Evolutionary conservation across 2,797 vertebrate species (phyloP).

Genomic region (Neosalanx taihuensis): DNA sequence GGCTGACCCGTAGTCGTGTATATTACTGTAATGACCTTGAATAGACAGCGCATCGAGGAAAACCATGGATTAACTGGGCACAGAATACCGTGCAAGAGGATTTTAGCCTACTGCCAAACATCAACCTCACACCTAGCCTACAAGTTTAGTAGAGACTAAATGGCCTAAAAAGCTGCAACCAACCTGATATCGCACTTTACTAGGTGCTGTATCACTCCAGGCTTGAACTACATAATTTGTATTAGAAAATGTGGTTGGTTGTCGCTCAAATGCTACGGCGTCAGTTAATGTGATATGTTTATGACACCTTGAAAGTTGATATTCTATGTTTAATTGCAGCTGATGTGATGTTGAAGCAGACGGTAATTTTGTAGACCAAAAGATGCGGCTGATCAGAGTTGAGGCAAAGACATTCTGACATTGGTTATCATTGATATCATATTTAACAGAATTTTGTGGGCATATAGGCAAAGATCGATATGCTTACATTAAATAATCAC

Average conservation of each 20-base stretch:
- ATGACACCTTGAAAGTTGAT: no score
- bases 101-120: neutral
- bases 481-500: neutral
- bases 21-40: constrained; percentile 77
- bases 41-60: constrained; percentile 65
- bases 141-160: neutral
- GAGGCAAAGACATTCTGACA: neutral
- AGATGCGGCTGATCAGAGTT: no score
- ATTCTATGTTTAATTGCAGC: no score
- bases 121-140: neutral
- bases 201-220: no score
- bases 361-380: no score
- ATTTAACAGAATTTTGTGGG: neutral
- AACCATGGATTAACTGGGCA: constrained; percentile 65
- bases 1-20: constrained; percentile 36
- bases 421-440: neutral
- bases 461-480: neutral
- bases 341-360: no score
- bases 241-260: neutral
- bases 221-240: neutral
- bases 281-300: no score
- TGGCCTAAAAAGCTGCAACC: neutral
- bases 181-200: neutral
- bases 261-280: no score
- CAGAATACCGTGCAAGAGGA: constrained; percentile 15